Evolutionary conservation across 2,797 vertebrate genomes (phyloP).

Genomic region (Premnoplex brunnescens): DNA sequence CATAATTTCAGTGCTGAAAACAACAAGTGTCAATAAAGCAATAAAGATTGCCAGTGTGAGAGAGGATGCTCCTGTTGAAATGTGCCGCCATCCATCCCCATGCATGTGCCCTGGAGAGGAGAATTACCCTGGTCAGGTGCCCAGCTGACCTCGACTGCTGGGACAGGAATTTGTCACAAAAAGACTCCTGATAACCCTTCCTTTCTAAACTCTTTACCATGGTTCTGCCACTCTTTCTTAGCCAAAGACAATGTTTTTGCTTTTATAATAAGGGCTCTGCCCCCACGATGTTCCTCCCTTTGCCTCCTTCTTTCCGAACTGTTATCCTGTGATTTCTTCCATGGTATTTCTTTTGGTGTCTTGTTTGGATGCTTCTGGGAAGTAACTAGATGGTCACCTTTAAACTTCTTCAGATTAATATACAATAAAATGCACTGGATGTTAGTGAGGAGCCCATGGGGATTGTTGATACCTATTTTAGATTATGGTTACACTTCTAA

Average conservation of each 20-base stretch:
- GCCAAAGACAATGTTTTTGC: not conserved
- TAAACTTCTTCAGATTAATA: not conserved
- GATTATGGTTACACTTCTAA: not conserved
- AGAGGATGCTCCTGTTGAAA: not conserved
- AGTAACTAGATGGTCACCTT: not conserved
- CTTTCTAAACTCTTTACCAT: not conserved
- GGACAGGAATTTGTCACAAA: not conserved
- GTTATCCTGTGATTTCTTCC: accelerated
- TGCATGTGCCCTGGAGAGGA: accelerated
- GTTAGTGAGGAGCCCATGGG: not conserved
- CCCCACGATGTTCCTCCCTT: not conserved
- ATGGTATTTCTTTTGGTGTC: not conserved
- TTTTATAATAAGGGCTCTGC: not conserved
- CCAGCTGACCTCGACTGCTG: not conserved
- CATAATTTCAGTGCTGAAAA: not conserved
- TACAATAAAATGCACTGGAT: not conserved
- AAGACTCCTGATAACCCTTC: not conserved
- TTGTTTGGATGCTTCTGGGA: not conserved
- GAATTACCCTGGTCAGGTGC: not conserved
- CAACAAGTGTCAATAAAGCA: not conserved
- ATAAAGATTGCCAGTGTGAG: not conserved
- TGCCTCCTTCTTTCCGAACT: not conserved
- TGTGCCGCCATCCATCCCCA: accelerated
- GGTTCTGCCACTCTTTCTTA: not conserved
- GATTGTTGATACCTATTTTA: not conserved